phyloP scores from a whole-genome alignment of 2,888 invertebrate species.

The Yponomeuta plumbellus region DNA sequence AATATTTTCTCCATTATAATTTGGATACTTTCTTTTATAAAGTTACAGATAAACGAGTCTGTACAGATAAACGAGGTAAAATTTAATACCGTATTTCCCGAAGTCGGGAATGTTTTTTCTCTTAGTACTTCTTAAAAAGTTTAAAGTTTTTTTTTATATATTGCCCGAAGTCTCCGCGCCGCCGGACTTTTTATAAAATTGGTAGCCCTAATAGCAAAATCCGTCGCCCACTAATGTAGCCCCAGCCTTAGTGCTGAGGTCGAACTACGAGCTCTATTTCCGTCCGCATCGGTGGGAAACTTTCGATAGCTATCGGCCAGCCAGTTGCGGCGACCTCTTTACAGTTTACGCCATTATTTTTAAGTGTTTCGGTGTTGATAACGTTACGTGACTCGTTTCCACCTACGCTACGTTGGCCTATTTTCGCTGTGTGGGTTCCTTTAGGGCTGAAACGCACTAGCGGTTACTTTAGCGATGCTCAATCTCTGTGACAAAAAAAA shows the following conservation, averaged over 20 bases:
- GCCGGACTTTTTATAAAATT: too few relatives aligned
- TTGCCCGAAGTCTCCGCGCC: too few relatives aligned
- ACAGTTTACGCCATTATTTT: constrained; percentile 14
- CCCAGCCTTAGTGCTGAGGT: neutral
- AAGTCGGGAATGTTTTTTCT: too few relatives aligned
- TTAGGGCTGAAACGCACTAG: neutral
- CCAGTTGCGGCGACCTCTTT: constrained; percentile 54
- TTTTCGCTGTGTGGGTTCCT: neutral
- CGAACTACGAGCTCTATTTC: constrained; percentile 49
- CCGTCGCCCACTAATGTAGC: neutral
- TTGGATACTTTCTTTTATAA: too few relatives aligned
- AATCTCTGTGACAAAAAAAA: too few relatives aligned
- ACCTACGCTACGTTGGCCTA: constrained; percentile 15
- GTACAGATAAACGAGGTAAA: too few relatives aligned
- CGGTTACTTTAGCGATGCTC: too few relatives aligned
- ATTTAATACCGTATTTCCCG: too few relatives aligned
- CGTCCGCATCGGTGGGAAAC: constrained; percentile 41
- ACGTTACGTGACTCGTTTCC: constrained; percentile 13
- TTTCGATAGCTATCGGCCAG: constrained; percentile 33
- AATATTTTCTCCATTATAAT: too few relatives aligned
- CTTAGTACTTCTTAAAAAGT: too few relatives aligned
- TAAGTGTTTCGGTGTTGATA: constrained; percentile 14
- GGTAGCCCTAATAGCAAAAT: neutral
- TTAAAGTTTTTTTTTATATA: too few relatives aligned
- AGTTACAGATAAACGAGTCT: too few relatives aligned